Evolutionary conservation across 2,888 invertebrate genomes (phyloP).

Genomic region (Xestia ashworthii): DNA sequence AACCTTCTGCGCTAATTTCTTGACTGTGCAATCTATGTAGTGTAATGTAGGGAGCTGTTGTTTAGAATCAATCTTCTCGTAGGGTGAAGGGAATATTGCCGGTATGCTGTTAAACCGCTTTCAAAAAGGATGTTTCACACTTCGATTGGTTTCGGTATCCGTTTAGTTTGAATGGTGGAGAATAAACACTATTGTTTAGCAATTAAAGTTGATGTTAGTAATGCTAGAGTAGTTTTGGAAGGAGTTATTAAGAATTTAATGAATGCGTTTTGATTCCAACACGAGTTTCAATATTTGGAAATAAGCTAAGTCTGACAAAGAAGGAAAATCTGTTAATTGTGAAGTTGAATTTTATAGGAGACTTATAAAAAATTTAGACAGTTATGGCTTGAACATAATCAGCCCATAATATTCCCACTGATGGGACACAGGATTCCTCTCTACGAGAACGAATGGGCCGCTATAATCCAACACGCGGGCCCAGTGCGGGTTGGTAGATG

Average conservation of each 20-base stretch:
- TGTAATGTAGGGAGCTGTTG: conserved; percentile 8
- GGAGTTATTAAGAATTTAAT: background rate
- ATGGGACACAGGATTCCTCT: too few species aligned
- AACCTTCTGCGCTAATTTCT: conserved; percentile 5
- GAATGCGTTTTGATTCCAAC: background rate
- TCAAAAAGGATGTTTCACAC: background rate
- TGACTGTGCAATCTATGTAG: background rate
- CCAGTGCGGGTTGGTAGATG: too few species aligned
- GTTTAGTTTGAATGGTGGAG: background rate
- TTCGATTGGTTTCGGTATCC: background rate
- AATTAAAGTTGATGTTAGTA: background rate
- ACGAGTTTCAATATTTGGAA: background rate
- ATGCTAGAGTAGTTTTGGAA: background rate
- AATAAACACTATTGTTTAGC: background rate
- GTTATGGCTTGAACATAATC: too few species aligned
- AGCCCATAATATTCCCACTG: too few species aligned
- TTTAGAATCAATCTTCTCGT: conserved; percentile 19
- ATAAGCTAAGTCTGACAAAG: background rate
- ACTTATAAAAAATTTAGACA: too few species aligned
- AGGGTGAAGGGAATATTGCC: background rate
- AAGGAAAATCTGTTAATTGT: background rate
- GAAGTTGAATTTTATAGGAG: background rate
- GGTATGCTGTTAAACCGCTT: background rate
- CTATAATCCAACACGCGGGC: too few species aligned
- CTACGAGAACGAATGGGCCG: too few species aligned